phyloP scores from a whole-genome alignment of 1,140 invertebrate genomes.

The Bombus breviceps region DNA sequence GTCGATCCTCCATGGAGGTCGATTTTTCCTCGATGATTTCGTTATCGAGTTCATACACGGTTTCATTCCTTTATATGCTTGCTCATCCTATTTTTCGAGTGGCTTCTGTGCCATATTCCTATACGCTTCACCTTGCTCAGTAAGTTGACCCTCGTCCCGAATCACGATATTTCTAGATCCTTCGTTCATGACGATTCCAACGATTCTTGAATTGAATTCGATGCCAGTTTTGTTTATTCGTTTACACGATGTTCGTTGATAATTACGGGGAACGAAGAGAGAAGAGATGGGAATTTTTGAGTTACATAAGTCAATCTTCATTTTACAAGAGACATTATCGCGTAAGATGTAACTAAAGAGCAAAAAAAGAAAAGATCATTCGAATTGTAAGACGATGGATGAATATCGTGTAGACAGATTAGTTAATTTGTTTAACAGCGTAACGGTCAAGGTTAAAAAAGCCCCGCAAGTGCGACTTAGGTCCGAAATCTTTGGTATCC shows the following conservation, averaged over 20 bases:
- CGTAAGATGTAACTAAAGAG: not conserved
- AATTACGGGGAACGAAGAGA: too few species aligned
- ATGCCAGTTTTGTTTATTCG: not conserved
- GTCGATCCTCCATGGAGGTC: conserved; percentile 21
- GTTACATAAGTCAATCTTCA: not conserved
- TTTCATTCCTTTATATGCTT: too few species aligned
- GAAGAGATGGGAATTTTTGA: accelerated
- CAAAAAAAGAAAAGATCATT: not conserved
- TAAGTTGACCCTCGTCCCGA: too few species aligned
- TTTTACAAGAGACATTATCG: not conserved
- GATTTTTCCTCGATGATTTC: conserved; percentile 16
- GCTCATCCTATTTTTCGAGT: conserved; percentile 10
- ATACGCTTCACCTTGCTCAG: too few species aligned
- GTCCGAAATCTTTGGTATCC: conserved; percentile 19
- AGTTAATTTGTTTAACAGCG: conserved; percentile 66
- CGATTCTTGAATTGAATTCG: conserved; percentile 14
- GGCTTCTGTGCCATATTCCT: not conserved
- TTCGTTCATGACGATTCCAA: not conserved
- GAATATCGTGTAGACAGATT: conserved; percentile 29
- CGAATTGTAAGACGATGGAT: not conserved
- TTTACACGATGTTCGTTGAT: not conserved
- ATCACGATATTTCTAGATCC: too few species aligned
- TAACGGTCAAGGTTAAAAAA: conserved; percentile 71
- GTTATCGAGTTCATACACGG: not conserved
- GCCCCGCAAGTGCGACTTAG: conserved; percentile 66